phyloP scores from a whole-genome alignment of 2,797 vertebrate species.

The Synanceia verrucosa region DNA sequence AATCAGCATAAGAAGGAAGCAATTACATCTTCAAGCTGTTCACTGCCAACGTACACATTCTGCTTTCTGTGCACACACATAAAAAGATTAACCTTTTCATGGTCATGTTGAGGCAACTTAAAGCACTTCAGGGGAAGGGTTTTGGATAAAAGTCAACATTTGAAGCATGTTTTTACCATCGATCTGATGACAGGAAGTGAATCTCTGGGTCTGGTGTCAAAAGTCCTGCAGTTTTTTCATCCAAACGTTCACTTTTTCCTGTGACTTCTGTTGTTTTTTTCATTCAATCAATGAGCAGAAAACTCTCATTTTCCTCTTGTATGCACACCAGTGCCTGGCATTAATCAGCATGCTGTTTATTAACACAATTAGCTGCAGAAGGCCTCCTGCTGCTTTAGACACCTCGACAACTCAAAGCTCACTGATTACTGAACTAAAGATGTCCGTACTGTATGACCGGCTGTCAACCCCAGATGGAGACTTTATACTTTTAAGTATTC shows the following conservation, averaged over 20 bases:
- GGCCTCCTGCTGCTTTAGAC: not conserved
- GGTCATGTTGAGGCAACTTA: not conserved
- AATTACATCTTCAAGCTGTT: not conserved
- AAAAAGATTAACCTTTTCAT: not conserved
- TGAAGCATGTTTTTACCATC: not conserved
- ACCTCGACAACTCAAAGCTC: not conserved
- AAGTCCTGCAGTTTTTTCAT: not conserved
- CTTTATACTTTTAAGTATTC: not conserved
- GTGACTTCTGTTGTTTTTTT: not conserved
- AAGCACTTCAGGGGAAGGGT: not conserved
- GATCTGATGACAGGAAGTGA: not conserved
- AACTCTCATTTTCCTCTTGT: not conserved
- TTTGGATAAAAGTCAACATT: not conserved
- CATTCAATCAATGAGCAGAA: not conserved
- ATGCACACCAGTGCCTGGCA: not conserved
- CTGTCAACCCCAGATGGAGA: not conserved
- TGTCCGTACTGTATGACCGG: not conserved
- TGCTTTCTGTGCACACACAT: not conserved
- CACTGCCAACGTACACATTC: not conserved
- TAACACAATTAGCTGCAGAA: not conserved
- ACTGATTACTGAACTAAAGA: not conserved
- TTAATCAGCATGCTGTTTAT: not conserved
- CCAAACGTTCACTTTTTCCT: not conserved
- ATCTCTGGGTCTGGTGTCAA: not conserved
- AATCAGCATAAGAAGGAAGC: not conserved